A percentile compares a stretch with the other conserved stretches of the same genome.
Evolutionary conservation across 1,140 invertebrate genomes (phyloP).

Genomic region (Palaemon carinicauda): DNA sequence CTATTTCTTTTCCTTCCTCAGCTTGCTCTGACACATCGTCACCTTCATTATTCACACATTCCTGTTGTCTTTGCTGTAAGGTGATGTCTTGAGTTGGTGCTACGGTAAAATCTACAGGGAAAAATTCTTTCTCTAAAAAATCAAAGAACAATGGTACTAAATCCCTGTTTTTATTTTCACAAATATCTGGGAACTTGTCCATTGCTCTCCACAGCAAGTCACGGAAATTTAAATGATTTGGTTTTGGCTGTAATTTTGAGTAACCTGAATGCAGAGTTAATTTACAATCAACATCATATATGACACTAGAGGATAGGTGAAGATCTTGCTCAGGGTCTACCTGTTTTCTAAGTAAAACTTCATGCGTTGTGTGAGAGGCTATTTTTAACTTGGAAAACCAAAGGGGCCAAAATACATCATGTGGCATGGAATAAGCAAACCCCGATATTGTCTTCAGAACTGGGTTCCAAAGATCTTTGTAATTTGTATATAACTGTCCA

Average conservation of each 20-base stretch:
- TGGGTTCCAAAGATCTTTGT: slow-evolving; percentile 89
- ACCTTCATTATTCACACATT: too few relatives aligned
- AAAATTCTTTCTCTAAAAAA: slow-evolving; percentile 73
- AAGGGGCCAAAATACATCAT: slow-evolving; percentile 79
- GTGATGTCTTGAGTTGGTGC: slow-evolving; percentile 63
- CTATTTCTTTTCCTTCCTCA: not conserved
- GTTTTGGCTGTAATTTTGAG: slow-evolving; percentile 44
- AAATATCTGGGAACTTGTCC: slow-evolving; percentile 75
- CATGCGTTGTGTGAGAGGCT: slow-evolving; percentile 61
- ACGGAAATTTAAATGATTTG: slow-evolving; percentile 78
- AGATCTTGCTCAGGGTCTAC: slow-evolving; percentile 27
- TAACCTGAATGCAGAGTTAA: slow-evolving; percentile 68
- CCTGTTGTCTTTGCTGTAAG: not conserved
- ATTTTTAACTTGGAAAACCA: slow-evolving; percentile 73
- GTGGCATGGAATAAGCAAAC: slow-evolving; percentile 74
- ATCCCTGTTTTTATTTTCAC: slow-evolving; percentile 81
- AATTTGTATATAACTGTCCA: slow-evolving; percentile 85
- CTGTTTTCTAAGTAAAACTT: not conserved
- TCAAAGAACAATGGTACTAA: slow-evolving; percentile 79
- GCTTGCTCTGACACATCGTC: too few relatives aligned
- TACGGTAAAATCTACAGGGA: slow-evolving; percentile 53
- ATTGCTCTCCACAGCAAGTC: slow-evolving; percentile 83
- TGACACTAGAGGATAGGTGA: not conserved
- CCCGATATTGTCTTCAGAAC: slow-evolving; percentile 76
- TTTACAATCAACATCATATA: slow-evolving; percentile 51